A percentile compares a stretch with the other conserved stretches of the same genome.
Conservation (phyloP, 2,113 vertebrate genomes). For the Anhinga rufa region DNA sequence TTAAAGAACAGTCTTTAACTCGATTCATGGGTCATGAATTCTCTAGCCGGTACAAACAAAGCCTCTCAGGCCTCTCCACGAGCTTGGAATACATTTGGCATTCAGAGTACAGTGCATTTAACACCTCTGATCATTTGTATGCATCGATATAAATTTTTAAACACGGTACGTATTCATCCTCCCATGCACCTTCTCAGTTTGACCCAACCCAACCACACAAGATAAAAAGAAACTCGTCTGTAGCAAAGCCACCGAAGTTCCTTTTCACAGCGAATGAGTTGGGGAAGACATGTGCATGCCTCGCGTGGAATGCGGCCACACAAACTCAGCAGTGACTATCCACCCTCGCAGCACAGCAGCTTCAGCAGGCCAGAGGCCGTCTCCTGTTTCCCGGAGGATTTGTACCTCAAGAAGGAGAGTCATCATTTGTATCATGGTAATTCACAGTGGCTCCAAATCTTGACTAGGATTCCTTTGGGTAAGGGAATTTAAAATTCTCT, state of each 20-base stretch:
- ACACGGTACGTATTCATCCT: not conserved
- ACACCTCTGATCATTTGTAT: not conserved
- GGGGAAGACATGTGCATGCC: fast-evolving
- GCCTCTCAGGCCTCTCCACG: not conserved
- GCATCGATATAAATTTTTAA: not conserved
- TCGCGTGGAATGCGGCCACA: fast-evolving
- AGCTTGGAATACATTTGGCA: not conserved
- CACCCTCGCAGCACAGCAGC: not conserved
- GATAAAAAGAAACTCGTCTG: not conserved
- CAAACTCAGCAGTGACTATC: not conserved
- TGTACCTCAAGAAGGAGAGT: not conserved
- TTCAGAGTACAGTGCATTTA: not conserved
- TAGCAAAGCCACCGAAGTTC: not conserved
- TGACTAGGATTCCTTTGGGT: not conserved
- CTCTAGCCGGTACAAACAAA: not conserved
- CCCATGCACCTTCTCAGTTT: not conserved
- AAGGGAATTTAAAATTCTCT: not conserved
- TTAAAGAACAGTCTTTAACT: not conserved
- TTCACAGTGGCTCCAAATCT: not conserved
- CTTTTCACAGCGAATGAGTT: not conserved
- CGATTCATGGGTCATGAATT: not conserved
- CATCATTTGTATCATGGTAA: not conserved
- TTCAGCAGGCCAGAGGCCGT: not conserved
- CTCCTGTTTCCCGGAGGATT: not conserved
- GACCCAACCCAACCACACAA: not conserved